These are phyloP conservation scores for Hedya salicella DNA, from an alignment of 2,888 invertebrate species.

Conservation along the genomic window DNA sequence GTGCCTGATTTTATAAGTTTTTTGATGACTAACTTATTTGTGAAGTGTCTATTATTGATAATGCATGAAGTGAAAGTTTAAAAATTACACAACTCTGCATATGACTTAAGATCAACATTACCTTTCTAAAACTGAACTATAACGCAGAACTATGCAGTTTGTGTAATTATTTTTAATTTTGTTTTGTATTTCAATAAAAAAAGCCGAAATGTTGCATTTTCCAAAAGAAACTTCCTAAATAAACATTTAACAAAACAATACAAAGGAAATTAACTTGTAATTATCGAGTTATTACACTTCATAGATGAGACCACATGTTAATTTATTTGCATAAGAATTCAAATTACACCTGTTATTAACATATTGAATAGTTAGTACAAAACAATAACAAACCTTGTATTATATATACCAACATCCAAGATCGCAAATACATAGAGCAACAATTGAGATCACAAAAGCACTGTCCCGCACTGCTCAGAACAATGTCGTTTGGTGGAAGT, in stretches of 20 bases:
- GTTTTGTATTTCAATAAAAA: neutral
- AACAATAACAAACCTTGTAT: slow-evolving; percentile 23
- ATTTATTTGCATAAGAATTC: too few species aligned
- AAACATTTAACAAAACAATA: too few species aligned
- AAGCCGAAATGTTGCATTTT: too few species aligned
- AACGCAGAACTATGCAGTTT: neutral
- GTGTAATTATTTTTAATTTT: neutral
- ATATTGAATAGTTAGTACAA: neutral
- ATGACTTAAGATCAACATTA: slow-evolving; percentile 30
- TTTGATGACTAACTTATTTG: neutral
- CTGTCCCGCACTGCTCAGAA: slow-evolving; percentile 18
- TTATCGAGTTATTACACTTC: too few species aligned
- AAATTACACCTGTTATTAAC: neutral
- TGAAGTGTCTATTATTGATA: slow-evolving; percentile 27
- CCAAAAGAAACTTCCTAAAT: too few species aligned
- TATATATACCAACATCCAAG: slow-evolving; percentile 17
- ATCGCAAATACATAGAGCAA: slow-evolving; percentile 21
- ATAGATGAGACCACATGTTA: too few species aligned
- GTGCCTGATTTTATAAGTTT: too few species aligned
- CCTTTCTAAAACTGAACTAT: slow-evolving; percentile 35
- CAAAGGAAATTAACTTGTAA: too few species aligned
- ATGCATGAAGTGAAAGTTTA: slow-evolving; percentile 31
- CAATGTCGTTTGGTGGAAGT: slow-evolving; percentile 30
- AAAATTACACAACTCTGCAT: slow-evolving; percentile 38
- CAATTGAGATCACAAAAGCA: slow-evolving; percentile 24